Conservation (phyloP, 1,140 invertebrate genomes). For the Ephestia elutella region DNA sequence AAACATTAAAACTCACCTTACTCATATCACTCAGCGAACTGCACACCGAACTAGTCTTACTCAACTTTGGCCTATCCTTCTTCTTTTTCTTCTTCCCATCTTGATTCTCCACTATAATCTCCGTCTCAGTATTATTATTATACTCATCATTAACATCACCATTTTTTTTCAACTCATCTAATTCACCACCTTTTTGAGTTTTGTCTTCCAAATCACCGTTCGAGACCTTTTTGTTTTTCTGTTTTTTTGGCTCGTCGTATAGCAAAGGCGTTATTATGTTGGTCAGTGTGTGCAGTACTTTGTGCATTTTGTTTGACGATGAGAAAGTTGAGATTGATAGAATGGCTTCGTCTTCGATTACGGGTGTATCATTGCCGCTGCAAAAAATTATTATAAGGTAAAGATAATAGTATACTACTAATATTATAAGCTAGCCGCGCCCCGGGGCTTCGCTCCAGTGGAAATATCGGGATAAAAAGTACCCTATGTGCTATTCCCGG, state of each 20-base stretch:
- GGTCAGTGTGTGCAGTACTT: slow-evolving; percentile 40
- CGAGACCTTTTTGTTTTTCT: not conserved
- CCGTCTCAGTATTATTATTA: slow-evolving; percentile 7
- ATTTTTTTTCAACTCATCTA: slow-evolving; percentile 13
- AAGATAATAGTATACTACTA: too few species aligned
- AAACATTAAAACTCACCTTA: slow-evolving; percentile 22
- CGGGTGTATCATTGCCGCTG: slow-evolving; percentile 22
- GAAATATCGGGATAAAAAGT: too few species aligned
- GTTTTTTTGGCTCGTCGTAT: slow-evolving; percentile 9
- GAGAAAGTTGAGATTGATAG: slow-evolving; percentile 27
- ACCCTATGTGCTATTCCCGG: too few species aligned
- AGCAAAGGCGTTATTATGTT: slow-evolving; percentile 36
- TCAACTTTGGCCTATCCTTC: slow-evolving; percentile 33
- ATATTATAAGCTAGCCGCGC: too few species aligned
- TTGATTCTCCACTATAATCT: slow-evolving; percentile 9
- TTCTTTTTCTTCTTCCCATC: slow-evolving; percentile 33
- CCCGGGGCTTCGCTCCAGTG: too few species aligned
- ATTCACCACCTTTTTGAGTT: slow-evolving; percentile 6
- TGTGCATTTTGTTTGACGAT: slow-evolving; percentile 36
- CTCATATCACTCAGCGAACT: slow-evolving; percentile 35
- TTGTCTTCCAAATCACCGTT: slow-evolving; percentile 2
- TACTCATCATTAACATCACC: slow-evolving; percentile 15
- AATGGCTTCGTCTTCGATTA: slow-evolving; percentile 19
- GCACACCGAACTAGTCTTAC: slow-evolving; percentile 41
- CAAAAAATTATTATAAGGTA: not conserved